A percentile compares a stretch with the other conserved stretches of the same genome.
These are phyloP conservation scores for Ailuropoda melanoleuca DNA, from an alignment of 2,113 vertebrate species.

Conservation along the genomic window DNA sequence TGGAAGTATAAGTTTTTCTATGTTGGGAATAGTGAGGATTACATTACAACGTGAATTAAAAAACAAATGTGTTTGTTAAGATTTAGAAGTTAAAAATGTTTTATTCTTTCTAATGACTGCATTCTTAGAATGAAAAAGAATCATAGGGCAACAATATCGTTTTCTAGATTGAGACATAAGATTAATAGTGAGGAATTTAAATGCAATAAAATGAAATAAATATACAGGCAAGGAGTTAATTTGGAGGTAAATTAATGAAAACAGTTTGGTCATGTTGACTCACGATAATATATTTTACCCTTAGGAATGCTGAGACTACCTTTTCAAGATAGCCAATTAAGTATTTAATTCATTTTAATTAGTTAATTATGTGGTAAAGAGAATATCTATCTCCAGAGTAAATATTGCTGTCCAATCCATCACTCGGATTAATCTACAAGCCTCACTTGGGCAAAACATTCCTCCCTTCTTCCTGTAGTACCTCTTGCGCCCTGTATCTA, in stretches of 20 bases:
- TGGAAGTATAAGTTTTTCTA: background rate
- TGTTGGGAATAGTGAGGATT: background rate
- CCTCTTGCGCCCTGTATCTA: background rate
- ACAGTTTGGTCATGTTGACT: background rate
- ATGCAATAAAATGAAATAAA: background rate
- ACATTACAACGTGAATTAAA: background rate
- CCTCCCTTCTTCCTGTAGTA: background rate
- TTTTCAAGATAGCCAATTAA: background rate
- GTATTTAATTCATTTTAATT: background rate
- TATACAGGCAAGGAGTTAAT: background rate
- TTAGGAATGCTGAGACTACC: background rate
- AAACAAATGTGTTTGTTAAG: background rate
- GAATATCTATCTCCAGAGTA: background rate
- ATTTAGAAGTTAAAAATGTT: background rate
- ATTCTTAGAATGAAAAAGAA: background rate
- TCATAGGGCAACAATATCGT: background rate
- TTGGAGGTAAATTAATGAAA: background rate
- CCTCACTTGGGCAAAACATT: background rate
- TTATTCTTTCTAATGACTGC: background rate
- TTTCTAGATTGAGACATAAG: background rate
- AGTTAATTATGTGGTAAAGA: background rate
- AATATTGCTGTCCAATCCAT: background rate
- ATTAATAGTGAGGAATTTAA: background rate
- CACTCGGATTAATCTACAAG: background rate
- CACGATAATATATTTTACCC: background rate